Evolutionary conservation across 2,113 vertebrate genomes (phyloP).

Genomic region (Formicarius rufipectus): DNA sequence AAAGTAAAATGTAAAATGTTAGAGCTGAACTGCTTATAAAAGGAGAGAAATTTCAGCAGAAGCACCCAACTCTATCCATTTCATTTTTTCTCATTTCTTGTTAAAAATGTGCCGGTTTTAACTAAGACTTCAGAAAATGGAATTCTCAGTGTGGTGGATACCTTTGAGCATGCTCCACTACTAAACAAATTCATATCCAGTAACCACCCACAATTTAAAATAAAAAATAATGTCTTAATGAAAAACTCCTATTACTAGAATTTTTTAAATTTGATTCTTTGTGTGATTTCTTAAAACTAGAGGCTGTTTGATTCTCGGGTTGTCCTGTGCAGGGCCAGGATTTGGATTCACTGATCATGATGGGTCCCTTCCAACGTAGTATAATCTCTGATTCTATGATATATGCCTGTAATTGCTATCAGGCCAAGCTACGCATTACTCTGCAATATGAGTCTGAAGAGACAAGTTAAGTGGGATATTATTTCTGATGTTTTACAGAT

Average conservation of each 20-base stretch:
- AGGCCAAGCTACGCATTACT: neutral
- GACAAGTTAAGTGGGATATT: neutral
- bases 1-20: neutral
- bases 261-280: neutral
- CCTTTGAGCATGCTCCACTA: neutral
- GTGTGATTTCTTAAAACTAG: neutral
- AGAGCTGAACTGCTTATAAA: neutral
- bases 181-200: neutral
- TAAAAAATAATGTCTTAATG: neutral
- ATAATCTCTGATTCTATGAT: neutral
- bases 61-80: neutral
- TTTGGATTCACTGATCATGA: neutral
- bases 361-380: neutral
- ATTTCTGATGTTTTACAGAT: conserved; percentile 37
- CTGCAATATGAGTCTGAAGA: neutral
- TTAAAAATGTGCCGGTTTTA: neutral
- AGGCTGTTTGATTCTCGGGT: neutral
- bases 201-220: neutral
- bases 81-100: neutral
- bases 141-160: neutral
- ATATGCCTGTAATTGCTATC: neutral
- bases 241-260: neutral
- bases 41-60: neutral
- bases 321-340: neutral
- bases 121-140: neutral